Base-by-base conservation (phyloP, 1,140 invertebrate species). In the Rhagoletis pomonella region DNA sequence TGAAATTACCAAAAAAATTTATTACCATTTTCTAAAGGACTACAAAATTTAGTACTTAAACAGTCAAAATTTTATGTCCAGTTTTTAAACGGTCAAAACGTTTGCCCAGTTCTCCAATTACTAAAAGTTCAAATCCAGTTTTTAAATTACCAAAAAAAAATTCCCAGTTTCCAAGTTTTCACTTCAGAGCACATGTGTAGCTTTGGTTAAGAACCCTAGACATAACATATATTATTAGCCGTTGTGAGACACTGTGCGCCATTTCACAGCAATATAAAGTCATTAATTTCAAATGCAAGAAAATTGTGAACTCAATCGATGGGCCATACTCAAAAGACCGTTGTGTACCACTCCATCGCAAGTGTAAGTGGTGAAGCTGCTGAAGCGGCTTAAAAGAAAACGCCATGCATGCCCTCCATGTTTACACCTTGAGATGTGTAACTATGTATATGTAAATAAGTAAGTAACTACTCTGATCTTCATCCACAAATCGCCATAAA, bases 261-360 rank as follows among this genome's bases (percentile, higher is more conserved):
- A 81, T 50, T 17, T 50, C 10, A 9, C 6, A 55, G 5, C 14
- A 50, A 58, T 1, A 29, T 10, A 6, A 17, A 14, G 6, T 81
- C 7, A 47, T 44, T 62, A 62, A 62, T 62, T 73, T 44, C n/a
- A 81, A 81, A 81, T 81, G 47, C 47, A 58, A 6, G 19, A 81
- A 81, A 81, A 81, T 55, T 81, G 73, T 81, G 47, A 81, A 73
- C 73, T 55, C 73, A 55, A 81, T 81, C 73, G 47, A 4, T 14
- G 60, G 12, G 17, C 29, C 29, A 6, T 81, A 29, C 14, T 19
- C 17, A 55, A 42, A 3, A n/a, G 47, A 55, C 47, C 5, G 73
- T 17, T 19, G 4, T n/a, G 47, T 5, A 47, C n/a, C 29, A 50
- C 17, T 39, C 29, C 29, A 29, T 29, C 29, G 29, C 17, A 12